Evolutionary conservation across 2,113 vertebrate genomes (phyloP).

Genomic region (Charadrius vociferus): DNA sequence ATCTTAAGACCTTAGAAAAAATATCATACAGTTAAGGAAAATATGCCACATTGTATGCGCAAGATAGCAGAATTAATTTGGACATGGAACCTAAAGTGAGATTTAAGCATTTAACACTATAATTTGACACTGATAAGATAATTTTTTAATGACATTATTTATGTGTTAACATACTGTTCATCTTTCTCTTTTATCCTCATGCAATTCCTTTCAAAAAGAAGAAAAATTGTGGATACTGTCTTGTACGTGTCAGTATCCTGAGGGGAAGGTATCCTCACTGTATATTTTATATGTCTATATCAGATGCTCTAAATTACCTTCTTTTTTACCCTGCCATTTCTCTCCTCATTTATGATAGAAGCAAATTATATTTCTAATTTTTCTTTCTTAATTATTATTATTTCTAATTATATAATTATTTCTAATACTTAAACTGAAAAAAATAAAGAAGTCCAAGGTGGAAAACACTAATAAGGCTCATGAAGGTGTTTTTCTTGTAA

Average conservation of each 20-base stretch:
- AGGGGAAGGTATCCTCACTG: neutral
- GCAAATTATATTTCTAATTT: neutral
- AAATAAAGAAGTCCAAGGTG: neutral
- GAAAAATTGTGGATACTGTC: neutral
- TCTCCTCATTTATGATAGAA: neutral
- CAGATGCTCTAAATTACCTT: neutral
- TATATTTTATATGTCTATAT: neutral
- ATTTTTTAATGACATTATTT: neutral
- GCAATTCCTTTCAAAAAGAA: neutral
- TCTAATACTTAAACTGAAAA: neutral
- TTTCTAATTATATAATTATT: too few relatives aligned
- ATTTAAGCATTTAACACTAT: neutral
- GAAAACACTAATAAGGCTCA: neutral
- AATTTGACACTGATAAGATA: neutral
- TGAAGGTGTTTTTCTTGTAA: neutral
- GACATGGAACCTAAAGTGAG: neutral
- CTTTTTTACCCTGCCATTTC: neutral
- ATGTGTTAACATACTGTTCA: neutral
- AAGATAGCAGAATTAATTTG: neutral
- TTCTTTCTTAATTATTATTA: neutral
- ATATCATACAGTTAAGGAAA: neutral
- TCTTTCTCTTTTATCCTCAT: neutral
- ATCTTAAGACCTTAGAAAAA: neutral
- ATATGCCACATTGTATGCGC: too few relatives aligned
- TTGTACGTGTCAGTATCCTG: neutral